Percentiles rank a stretch among this genome's conserved stretches.
Evolutionary conservation across 2,797 vertebrate genomes (phyloP).

Genomic region (Propithecus deckenii): DNA sequence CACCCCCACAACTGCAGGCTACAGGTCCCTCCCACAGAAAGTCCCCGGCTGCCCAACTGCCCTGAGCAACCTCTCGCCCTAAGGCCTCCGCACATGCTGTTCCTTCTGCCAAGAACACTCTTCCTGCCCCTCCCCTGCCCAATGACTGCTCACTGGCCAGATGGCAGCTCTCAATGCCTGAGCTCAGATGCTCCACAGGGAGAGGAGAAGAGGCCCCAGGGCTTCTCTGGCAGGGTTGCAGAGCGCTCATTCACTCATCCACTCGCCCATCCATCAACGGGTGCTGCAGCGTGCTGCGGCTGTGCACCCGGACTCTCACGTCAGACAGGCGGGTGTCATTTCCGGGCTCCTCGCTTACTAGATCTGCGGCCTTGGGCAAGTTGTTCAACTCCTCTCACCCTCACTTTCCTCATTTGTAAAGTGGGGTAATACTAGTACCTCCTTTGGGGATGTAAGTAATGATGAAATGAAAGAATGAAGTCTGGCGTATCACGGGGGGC

Average conservation of each 20-base stretch:
- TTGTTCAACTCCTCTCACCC: background rate
- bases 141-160: background rate
- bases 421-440: background rate
- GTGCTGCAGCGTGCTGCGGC: background rate
- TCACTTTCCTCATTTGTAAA: background rate
- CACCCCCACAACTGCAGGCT: background rate
- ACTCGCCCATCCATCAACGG: rapidly evolving
- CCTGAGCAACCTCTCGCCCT: background rate
- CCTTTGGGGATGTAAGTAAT: background rate
- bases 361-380: background rate
- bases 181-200: background rate
- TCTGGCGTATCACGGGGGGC: rapidly evolving
- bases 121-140: background rate
- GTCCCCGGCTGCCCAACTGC: background rate
- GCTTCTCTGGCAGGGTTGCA: background rate
- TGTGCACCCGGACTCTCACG: background rate
- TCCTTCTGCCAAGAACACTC: slow-evolving; percentile 26
- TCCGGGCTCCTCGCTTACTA: background rate
- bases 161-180: background rate
- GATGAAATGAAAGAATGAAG: background rate
- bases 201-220: background rate
- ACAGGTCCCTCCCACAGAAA: background rate
- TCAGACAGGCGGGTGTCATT: background rate
- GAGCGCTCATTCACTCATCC: background rate
- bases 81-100: background rate